Conservation (phyloP, 2,888 invertebrate species). For the Ornithoptera alexandrae region DNA sequence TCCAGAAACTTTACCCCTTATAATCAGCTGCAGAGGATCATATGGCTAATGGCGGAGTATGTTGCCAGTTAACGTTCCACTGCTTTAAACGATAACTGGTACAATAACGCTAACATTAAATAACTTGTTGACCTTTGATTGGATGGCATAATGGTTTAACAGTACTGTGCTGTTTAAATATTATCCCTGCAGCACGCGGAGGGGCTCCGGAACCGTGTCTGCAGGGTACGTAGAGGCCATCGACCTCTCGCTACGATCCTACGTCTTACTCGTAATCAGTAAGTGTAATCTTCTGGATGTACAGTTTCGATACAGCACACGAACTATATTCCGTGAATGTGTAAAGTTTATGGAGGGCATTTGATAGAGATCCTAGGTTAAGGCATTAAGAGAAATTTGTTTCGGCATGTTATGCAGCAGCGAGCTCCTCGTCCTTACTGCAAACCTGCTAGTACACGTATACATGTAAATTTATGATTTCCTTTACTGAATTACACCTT, state of each 20-base stretch:
- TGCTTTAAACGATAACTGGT: no score
- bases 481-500: no score
- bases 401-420: no score
- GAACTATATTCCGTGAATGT: neutral
- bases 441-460: no score
- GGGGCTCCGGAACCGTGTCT: neutral
- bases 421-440: no score
- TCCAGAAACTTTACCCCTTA: no score
- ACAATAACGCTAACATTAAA: conserved; percentile 7
- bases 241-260: conserved; percentile 5
- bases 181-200: conserved; percentile 2
- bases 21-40: no score
- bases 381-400: no score
- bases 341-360: neutral
- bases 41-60: no score
- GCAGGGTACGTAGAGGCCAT: conserved; percentile 10
- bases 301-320: conserved; percentile 1
- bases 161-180: neutral
- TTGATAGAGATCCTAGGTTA: no score
- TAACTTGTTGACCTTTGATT: conserved; percentile 1
- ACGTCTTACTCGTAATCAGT: neutral
- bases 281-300: conserved; percentile 6
- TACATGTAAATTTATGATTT: no score
- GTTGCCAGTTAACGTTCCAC: no score
- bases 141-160: conserved; percentile 15